Conservation (phyloP, 1,140 invertebrate species). For the Catajapyx aquilonaris region DNA sequence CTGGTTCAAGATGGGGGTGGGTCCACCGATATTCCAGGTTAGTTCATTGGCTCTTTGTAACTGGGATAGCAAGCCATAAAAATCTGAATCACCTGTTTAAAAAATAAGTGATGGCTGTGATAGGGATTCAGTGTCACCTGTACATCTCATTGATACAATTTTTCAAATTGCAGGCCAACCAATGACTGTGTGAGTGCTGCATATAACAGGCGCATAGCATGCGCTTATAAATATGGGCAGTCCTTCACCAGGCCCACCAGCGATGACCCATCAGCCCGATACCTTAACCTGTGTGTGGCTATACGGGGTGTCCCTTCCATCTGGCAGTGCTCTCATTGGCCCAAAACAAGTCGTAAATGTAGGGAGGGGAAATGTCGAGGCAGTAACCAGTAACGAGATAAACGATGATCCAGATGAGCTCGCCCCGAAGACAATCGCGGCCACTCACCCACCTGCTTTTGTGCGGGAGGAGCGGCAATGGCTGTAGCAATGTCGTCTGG, state of each 20-base stretch:
- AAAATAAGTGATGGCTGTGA: too few relatives aligned
- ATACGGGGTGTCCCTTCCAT: slow-evolving; percentile 92
- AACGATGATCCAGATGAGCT: too few relatives aligned
- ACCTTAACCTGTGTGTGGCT: slow-evolving; percentile 84
- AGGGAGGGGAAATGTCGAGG: too few relatives aligned
- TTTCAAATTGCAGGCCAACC: slow-evolving; percentile 40
- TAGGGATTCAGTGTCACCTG: too few relatives aligned
- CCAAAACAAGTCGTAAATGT: too few relatives aligned
- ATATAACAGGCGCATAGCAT: slow-evolving; percentile 88
- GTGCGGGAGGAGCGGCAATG: too few relatives aligned
- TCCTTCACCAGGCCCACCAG: slow-evolving; percentile 61
- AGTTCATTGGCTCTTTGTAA: too few relatives aligned
- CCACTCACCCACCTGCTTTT: too few relatives aligned
- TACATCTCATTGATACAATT: too few relatives aligned
- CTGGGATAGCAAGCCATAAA: not conserved
- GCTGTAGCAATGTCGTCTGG: slow-evolving; percentile 60
- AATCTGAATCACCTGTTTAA: slow-evolving; percentile 1
- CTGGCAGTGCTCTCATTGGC: slow-evolving; percentile 87
- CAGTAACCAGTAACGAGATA: too few relatives aligned
- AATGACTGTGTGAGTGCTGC: slow-evolving; percentile 89
- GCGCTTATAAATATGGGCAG: slow-evolving; percentile 81
- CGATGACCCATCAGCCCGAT: slow-evolving; percentile 54
- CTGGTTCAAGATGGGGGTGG: slow-evolving; percentile 61
- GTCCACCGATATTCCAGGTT: too few relatives aligned
- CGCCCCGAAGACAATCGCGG: too few relatives aligned